Percentiles rank a stretch among this genome's conserved stretches.
Evolutionary conservation across 2,797 vertebrate species (phyloP).

Genomic region (Orientallactaga sibirica): DNA sequence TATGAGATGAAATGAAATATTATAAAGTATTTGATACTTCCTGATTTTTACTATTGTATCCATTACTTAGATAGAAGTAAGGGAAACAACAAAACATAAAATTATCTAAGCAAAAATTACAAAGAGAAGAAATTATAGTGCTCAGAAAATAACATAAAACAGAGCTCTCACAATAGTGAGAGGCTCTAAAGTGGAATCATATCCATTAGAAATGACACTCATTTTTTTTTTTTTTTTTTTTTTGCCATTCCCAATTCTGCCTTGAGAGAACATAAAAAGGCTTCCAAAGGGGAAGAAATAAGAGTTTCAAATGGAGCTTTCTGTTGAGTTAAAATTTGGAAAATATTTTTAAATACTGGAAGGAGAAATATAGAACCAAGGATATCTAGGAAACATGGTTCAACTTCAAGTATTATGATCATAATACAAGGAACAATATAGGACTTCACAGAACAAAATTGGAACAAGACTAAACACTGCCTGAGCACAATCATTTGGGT

Average conservation of each 20-base stretch:
- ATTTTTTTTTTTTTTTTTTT: not conserved
- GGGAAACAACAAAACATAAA: not conserved
- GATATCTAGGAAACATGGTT: not conserved
- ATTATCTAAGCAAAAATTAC: not conserved
- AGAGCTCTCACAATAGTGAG: not conserved
- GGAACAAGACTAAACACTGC: not conserved
- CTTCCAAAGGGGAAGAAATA: conserved; percentile 6
- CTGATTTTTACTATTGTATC: not conserved
- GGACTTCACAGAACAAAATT: conserved; percentile 4
- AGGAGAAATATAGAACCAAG: conserved; percentile 14
- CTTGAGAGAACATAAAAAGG: not conserved
- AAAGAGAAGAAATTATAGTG: not conserved
- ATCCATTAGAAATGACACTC: not conserved
- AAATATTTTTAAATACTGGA: conserved; percentile 16
- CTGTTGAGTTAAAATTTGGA: not conserved
- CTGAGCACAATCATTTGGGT: not conserved
- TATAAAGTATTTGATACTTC: not conserved
- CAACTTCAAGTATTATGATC: not conserved
- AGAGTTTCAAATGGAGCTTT: conserved; percentile 13
- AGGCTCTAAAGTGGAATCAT: not conserved
- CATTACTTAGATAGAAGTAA: conserved; percentile 34
- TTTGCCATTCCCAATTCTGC: not conserved
- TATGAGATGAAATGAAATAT: not conserved
- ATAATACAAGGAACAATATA: not conserved
- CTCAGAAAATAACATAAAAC: not conserved